Evolutionary conservation across 37 sponge, comb jelly and placozoan genomes (phyloP).

Genomic region (Amphimedon queenslandica): DNA sequence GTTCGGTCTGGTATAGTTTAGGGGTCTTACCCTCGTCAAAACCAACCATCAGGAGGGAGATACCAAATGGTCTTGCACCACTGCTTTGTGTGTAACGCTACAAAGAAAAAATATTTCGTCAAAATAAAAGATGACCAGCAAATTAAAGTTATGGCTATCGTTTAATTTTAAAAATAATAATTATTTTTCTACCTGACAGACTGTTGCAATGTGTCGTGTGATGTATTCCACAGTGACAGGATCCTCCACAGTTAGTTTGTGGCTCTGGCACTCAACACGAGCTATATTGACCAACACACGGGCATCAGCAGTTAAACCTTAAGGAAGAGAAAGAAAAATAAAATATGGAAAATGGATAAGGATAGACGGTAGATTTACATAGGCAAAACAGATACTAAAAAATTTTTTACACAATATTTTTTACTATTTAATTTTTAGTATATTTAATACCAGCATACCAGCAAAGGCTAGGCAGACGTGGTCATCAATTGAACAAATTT

Average conservation of each 20-base stretch:
- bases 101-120: background rate
- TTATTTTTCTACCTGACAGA: conserved; percentile 91
- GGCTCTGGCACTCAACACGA: conserved; percentile 97
- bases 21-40: conserved; percentile 90
- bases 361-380: background rate
- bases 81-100: conserved; percentile 91
- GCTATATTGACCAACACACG: conserved; percentile 94
- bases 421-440: background rate
- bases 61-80: conserved; percentile 95
- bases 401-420: background rate
- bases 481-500: conserved; percentile 94
- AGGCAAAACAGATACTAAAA: background rate
- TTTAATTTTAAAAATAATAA: background rate
- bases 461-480: conserved; percentile 98
- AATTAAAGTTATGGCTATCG: background rate
- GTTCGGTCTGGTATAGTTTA: conserved; percentile 95
- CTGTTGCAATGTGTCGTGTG: conserved; percentile 83
- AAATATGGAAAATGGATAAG: background rate
- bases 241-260: conserved; percentile 90
- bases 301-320: conserved; percentile 96
- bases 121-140: background rate
- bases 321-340: background rate
- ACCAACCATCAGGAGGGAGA: conserved; percentile 91
- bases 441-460: too few relatives aligned
- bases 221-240: conserved; percentile 98